A percentile compares a stretch with the other conserved stretches of the same genome.
Evolutionary conservation across 2,888 invertebrate species (phyloP).

Genomic region (Lymantria dispar): DNA sequence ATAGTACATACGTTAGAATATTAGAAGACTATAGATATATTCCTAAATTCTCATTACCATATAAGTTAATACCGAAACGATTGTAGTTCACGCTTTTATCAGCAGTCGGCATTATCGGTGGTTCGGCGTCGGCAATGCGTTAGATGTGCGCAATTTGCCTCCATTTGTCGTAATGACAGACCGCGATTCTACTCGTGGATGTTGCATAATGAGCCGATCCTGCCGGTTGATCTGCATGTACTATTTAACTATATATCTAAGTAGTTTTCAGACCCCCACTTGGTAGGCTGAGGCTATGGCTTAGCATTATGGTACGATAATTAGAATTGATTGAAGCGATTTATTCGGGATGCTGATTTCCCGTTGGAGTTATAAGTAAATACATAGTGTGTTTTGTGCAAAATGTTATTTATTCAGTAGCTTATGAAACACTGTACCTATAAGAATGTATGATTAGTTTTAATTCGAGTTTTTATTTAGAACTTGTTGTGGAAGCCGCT

Average conservation of each 20-base stretch:
- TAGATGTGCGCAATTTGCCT: conserved; percentile 79
- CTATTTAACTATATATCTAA: conserved; percentile 21
- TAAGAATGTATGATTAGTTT: conserved; percentile 10
- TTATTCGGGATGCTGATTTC: conserved; percentile 23
- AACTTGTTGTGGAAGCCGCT: too few species aligned
- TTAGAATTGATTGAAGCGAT: conserved; percentile 44
- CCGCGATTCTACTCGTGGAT: conserved; percentile 57
- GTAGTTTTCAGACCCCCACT: conserved; percentile 9
- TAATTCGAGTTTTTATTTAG: conserved; percentile 17
- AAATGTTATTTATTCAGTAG: conserved; percentile 15
- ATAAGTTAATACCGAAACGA: conserved; percentile 44
- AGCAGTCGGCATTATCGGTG: conserved; percentile 55
- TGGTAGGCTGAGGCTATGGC: conserved; percentile 23
- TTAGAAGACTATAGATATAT: background rate
- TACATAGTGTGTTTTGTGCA: conserved; percentile 14
- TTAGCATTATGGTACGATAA: conserved; percentile 32
- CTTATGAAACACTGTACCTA: conserved; percentile 4
- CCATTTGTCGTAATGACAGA: conserved; percentile 79
- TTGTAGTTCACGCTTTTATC: conserved; percentile 63
- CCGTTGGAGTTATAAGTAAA: conserved; percentile 17
- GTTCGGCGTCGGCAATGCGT: conserved; percentile 60
- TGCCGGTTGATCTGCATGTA: conserved; percentile 60
- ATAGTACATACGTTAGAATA: too few species aligned
- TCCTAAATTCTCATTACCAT: conserved; percentile 55
- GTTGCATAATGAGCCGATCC: conserved; percentile 78